Evolutionary conservation across 92 coral and sea anemone genomes (phyloP).

Genomic region (Epizoanthus rinbou): DNA sequence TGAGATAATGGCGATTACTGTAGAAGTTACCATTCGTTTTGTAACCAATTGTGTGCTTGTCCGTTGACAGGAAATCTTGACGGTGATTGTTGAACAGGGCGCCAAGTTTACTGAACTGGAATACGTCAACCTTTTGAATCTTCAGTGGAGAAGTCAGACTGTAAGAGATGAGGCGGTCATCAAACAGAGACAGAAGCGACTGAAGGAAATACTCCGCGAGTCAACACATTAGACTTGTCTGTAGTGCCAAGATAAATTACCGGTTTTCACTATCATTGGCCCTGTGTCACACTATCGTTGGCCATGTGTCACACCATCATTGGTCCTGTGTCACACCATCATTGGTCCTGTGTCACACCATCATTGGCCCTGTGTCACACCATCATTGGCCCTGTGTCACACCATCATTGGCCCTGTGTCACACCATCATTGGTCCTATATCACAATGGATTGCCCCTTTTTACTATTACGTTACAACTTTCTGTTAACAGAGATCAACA

Average conservation of each 20-base stretch:
- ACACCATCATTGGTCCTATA: too few species aligned
- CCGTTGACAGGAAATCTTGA: conserved; percentile 75
- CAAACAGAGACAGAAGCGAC: conserved; percentile 73
- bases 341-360: too few species aligned
- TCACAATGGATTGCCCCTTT: too few species aligned
- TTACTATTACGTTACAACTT: too few species aligned
- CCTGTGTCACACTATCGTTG: too few species aligned
- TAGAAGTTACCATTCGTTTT: too few species aligned
- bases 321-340: too few species aligned
- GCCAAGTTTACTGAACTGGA: conserved; percentile 88
- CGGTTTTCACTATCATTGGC: too few species aligned
- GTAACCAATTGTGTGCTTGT: background rate
- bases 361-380: background rate
- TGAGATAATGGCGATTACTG: too few species aligned
- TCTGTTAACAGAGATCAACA: too few species aligned
- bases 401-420: background rate
- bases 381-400: background rate
- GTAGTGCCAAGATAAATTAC: too few species aligned
- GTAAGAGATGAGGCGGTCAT: conserved; percentile 83
- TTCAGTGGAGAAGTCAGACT: conserved; percentile 89
- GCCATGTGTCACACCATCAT: too few species aligned
- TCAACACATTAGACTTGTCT: conserved; percentile 32
- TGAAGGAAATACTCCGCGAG: conserved; percentile 81
- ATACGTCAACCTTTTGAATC: conserved; percentile 77
- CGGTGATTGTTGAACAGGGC: conserved; percentile 93